Percentiles rank a stretch among this genome's conserved stretches.
Conservation (phyloP, 2,888 invertebrate species). For the Polyommatus iphigenia region DNA sequence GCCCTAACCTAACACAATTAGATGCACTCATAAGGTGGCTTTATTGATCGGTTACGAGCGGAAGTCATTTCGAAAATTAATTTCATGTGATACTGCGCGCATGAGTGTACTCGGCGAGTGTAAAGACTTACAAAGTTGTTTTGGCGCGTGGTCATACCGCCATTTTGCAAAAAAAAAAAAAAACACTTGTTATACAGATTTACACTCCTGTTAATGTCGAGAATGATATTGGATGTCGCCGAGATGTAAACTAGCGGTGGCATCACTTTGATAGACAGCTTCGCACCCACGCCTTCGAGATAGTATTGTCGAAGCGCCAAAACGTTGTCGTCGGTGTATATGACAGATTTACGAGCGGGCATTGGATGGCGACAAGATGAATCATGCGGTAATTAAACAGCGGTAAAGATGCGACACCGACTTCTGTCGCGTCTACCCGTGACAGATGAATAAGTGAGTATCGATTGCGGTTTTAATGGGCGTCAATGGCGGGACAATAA, state of each 20-base stretch:
- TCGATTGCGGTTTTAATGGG: conserved; percentile 77
- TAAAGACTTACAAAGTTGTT: background rate
- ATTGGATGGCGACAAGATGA: conserved; percentile 40
- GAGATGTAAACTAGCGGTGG: no score
- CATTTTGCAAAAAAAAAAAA: background rate
- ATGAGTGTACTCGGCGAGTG: conserved; percentile 4
- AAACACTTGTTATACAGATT: background rate
- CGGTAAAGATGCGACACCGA: conserved; percentile 63
- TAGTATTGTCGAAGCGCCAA: background rate
- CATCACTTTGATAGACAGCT: no score
- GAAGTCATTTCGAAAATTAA: conserved; percentile 50
- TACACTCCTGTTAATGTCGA: no score
- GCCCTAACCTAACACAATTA: conserved; percentile 69
- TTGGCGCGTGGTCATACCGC: background rate
- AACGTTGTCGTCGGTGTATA: background rate
- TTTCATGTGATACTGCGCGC: conserved; percentile 38
- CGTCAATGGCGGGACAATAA: conserved; percentile 79
- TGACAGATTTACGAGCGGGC: conserved; percentile 8
- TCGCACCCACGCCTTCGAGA: background rate
- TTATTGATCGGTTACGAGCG: conserved; percentile 55
- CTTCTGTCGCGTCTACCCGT: conserved; percentile 46
- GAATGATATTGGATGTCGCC: no score
- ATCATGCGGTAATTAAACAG: conserved; percentile 56
- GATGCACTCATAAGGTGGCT: conserved; percentile 62
- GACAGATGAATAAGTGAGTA: conserved; percentile 78